phyloP scores from a whole-genome alignment of 2,797 vertebrate species.

The Silurus lanzhouensis region DNA sequence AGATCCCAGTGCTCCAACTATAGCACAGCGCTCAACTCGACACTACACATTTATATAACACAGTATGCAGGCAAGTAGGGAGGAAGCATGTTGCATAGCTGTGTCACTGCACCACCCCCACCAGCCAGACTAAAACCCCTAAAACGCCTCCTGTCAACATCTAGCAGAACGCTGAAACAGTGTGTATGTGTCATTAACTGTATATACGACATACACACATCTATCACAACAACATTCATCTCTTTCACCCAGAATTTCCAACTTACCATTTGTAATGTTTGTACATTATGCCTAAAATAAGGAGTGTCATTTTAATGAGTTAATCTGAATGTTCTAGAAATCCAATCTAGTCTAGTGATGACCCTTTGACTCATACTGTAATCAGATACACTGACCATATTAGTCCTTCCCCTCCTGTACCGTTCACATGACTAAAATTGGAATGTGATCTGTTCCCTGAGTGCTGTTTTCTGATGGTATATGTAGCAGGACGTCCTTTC shows the following conservation, averaged over 20 bases:
- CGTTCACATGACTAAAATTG: constrained; percentile 33
- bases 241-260: neutral
- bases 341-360: neutral
- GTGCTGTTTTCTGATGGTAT: constrained; percentile 21
- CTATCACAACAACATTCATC: neutral
- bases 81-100: constrained; percentile 38
- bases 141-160: neutral
- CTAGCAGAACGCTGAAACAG: constrained; percentile 5
- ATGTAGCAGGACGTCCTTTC: constrained; percentile 29
- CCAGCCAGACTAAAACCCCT: neutral
- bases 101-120: constrained; percentile 46
- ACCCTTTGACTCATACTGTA: constrained; percentile 20
- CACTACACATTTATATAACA: constrained; percentile 61
- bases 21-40: constrained; percentile 60
- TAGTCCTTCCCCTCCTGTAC: constrained; percentile 23
- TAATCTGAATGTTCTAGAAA: constrained; percentile 1
- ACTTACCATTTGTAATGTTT: neutral
- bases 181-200: neutral
- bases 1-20: constrained; percentile 63
- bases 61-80: constrained; percentile 37
- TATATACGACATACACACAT: neutral
- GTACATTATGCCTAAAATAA: neutral
- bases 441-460: constrained; percentile 29
- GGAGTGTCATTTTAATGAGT: neutral
- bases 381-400: constrained; percentile 17